A percentile compares a stretch with the other conserved stretches of the same genome.
These are phyloP conservation scores for Phrynocephalus guinanensis DNA, from an alignment of 2,797 vertebrate genomes.

Conservation along the genomic window DNA sequence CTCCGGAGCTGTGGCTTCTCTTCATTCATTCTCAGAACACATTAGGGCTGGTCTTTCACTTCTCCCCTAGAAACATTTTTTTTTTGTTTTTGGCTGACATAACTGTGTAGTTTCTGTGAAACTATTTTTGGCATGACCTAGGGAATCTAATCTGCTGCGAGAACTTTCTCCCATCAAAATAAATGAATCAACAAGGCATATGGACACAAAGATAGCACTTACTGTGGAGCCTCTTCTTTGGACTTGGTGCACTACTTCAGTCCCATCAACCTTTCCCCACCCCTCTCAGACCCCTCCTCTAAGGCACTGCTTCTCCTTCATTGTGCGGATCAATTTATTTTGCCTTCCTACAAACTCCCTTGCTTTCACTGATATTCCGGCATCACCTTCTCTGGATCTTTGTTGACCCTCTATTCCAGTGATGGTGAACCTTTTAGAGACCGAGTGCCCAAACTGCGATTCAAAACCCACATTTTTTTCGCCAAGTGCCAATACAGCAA, in stretches of 20 bases:
- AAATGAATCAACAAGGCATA: neutral
- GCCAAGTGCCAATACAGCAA: no score
- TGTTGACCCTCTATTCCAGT: no score
- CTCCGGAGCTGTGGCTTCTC: neutral
- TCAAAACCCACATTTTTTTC: no score
- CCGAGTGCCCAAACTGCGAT: no score
- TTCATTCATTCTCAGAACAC: neutral
- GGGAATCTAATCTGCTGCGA: neutral
- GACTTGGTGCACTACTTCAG: neutral
- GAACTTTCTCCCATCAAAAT: neutral
- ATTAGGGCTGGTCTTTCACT: neutral
- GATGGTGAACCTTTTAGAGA: no score
- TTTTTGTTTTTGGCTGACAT: neutral
- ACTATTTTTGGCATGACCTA: neutral
- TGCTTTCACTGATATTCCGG: neutral
- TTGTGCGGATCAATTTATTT: neutral
- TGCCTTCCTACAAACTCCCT: neutral
- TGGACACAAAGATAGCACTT: neutral
- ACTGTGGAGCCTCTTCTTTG: neutral
- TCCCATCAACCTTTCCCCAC: neutral
- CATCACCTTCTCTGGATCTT: neutral
- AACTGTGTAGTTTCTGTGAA: neutral
- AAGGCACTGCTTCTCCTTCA: neutral
- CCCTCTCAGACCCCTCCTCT: neutral
- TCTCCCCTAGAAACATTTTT: neutral